Conservation (phyloP, 1,140 invertebrate genomes). For the Megalonaias nervosa region DNA sequence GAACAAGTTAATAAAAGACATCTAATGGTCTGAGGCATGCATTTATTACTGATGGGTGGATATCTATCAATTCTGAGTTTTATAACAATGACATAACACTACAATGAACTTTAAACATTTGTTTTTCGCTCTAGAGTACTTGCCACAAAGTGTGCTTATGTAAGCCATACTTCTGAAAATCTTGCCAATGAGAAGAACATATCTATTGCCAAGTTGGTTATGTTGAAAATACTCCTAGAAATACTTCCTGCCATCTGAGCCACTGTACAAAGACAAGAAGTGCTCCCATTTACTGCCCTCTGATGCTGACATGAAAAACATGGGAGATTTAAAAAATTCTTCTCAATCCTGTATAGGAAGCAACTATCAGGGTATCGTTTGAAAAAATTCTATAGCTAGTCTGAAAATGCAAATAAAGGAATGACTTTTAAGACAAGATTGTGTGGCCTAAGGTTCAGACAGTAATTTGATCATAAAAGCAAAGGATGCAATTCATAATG, state of each 20-base stretch:
- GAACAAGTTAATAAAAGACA: constrained; percentile 5
- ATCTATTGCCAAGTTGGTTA: background rate
- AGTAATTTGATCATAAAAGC: constrained; percentile 14
- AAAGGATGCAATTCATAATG: background rate
- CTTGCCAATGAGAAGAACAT: background rate
- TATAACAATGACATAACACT: constrained; percentile 15
- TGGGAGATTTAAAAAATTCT: constrained; percentile 3
- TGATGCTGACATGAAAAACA: no score
- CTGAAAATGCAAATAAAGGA: constrained; percentile 6
- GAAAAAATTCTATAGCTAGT: constrained; percentile 11
- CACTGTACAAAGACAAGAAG: no score
- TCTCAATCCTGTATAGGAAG: constrained; percentile 7
- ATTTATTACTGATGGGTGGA: constrained; percentile 19
- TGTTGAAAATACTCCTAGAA: no score
- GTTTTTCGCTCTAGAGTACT: constrained; percentile 5
- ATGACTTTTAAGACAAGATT: constrained; percentile 3
- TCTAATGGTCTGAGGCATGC: constrained; percentile 2
- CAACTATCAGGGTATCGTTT: constrained; percentile 5
- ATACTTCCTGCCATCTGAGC: no score
- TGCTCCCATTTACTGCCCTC: no score
- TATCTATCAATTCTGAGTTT: constrained; percentile 7
- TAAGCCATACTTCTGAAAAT: constrained; percentile 13
- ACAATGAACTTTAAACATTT: constrained; percentile 4
- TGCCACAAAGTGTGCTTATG: constrained; percentile 2
- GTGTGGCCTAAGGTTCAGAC: constrained; percentile 3